Conservation (phyloP, 2,888 invertebrate genomes). For the Carcina quercana region DNA sequence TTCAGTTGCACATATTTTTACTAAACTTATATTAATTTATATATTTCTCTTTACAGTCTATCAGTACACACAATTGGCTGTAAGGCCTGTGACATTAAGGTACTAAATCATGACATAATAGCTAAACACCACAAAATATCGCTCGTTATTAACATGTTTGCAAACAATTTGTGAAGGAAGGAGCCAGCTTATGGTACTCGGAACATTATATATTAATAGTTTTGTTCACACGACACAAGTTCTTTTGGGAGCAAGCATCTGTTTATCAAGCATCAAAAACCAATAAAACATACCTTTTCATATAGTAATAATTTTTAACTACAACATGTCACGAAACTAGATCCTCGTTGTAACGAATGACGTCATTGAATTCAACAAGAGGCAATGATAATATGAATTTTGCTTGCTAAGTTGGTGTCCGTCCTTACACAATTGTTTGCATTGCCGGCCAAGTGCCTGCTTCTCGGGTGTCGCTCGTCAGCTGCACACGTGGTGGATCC, state of each 20-base stretch:
- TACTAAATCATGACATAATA: conserved; percentile 14
- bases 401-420: conserved; percentile 66
- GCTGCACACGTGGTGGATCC: conserved; percentile 31
- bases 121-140: conserved; percentile 17
- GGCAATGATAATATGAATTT: conserved; percentile 33
- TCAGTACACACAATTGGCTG: too few species aligned
- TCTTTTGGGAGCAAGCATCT: conserved; percentile 62
- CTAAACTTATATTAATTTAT: too few species aligned
- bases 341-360: conserved; percentile 47
- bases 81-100: conserved; percentile 13
- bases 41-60: too few species aligned
- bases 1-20: too few species aligned
- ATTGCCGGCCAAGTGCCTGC: conserved; percentile 38
- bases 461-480: conserved; percentile 24
- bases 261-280: conserved; percentile 60
- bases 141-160: conserved; percentile 69
- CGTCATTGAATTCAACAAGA: conserved; percentile 39
- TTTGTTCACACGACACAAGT: conserved; percentile 44
- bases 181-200: conserved; percentile 78
- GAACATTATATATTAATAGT: conserved; percentile 29
- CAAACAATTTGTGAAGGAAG: conserved; percentile 90
- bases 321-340: conserved; percentile 68
- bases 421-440: conserved; percentile 76
- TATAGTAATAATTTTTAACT: conserved; percentile 59
- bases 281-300: conserved; percentile 74